phyloP scores from a whole-genome alignment of 64 coral and sea anemone species.

The Montipora sp. region DNA sequence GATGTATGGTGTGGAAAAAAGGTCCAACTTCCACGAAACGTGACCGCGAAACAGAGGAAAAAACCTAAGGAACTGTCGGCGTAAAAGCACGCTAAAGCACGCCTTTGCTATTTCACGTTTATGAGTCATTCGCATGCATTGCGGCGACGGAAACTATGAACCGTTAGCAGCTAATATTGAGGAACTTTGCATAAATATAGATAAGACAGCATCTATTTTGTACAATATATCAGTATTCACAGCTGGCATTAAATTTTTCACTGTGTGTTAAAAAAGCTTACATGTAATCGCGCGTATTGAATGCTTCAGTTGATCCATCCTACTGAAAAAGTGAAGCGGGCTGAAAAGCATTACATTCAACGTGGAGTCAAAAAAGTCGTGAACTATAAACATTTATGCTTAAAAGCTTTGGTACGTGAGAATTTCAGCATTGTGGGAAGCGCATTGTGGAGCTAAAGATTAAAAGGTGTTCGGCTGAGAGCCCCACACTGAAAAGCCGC shows the following conservation, averaged over 20 bases:
- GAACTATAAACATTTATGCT: not conserved
- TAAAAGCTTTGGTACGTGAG: not conserved
- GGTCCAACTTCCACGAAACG: constrained; percentile 6
- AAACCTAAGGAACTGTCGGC: not conserved
- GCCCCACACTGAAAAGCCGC: not conserved
- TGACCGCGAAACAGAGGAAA: not conserved
- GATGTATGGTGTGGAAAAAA: not conserved
- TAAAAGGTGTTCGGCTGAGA: not conserved
- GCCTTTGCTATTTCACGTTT: constrained; percentile 6
- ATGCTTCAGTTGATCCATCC: too few relatives aligned
- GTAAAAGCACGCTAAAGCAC: not conserved
- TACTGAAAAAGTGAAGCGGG: too few relatives aligned
- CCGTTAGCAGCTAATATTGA: not conserved
- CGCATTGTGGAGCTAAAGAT: not conserved
- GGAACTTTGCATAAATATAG: not conserved
- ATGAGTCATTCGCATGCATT: not conserved
- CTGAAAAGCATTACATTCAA: too few relatives aligned
- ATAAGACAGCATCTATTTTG: not conserved
- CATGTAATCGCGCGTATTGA: too few relatives aligned
- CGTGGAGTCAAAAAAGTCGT: too few relatives aligned
- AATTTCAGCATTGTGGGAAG: constrained; percentile 3
- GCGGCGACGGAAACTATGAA: not conserved
- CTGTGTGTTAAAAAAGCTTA: not conserved
- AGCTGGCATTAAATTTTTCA: not conserved
- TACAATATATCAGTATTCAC: not conserved